Evolutionary conservation across 1,140 invertebrate genomes (phyloP), one percentile per base, ranked within the genome.

Genomic region (Magallana ariakensis): DNA sequence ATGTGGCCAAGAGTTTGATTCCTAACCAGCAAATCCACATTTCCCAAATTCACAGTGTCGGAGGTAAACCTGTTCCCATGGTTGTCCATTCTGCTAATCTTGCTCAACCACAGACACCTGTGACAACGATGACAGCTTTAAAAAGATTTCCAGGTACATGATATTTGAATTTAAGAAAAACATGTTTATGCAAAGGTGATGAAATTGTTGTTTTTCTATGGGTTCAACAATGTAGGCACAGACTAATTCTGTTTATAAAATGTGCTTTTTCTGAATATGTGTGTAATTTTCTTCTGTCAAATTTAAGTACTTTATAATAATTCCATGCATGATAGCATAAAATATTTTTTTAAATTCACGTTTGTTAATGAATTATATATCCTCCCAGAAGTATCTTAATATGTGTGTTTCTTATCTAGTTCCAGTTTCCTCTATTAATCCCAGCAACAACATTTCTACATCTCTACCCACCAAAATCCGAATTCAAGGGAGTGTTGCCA

Each of bases 31-130:
- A 75, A 82, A 85, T 16, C 81, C 82, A 83, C 15, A 62, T 58
- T 56, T 75, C 46, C 58, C 85, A 75, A 5, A 75, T 75, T 11
- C 66, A 75, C 66, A 75, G 10, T 75, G 66, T 33, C 58, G 83
- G 66, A 9, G 33, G 58, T 16, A 84, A 84, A 66, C 83, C 83
- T 33, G 13, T 84, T 53, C 22, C 83, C 19, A 60, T 84, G 58
- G 83, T 88, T 75, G 62, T 82, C n/a, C 85, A 86, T 62, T 55
- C 87, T 83, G 16, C 85, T 60, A 26, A 11, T 75, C 66, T 75
- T 19, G 66, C 66, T 33, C 66, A 22, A 22, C 66, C 22, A 26
- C 66, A 75, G 66, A 75, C 22, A 55, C 81, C 66, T 4, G 85
- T 80, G 11, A 84, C 85, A 1, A 56, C 81, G 16, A 46, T 85